A percentile compares a stretch with the other conserved stretches of the same genome.
Conservation (phyloP, 1,140 invertebrate genomes). For the Penaeus indicus region DNA sequence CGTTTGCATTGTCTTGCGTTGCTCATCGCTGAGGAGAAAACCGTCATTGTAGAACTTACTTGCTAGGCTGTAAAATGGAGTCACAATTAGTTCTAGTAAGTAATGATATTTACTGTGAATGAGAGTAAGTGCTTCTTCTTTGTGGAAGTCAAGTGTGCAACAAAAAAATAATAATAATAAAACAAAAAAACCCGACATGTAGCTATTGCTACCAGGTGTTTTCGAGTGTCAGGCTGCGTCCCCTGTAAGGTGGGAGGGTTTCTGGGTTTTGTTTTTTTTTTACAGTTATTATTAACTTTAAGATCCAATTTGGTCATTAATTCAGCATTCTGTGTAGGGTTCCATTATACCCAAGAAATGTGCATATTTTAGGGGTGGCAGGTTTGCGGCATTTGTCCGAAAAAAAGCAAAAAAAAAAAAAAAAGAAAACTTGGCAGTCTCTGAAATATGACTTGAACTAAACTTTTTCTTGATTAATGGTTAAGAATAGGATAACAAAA, state of each 20-base stretch:
- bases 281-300: slow-evolving; percentile 12
- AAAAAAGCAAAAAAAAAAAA: too few species aligned
- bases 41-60: slow-evolving; percentile 61
- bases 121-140: slow-evolving; percentile 44
- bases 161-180: slow-evolving; percentile 19
- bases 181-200: too few species aligned
- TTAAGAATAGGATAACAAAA: not conserved
- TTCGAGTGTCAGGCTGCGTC: slow-evolving; percentile 44
- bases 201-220: slow-evolving; percentile 42
- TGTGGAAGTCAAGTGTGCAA: slow-evolving; percentile 57
- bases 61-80: slow-evolving; percentile 60
- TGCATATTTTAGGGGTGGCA: too few species aligned
- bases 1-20: slow-evolving; percentile 37
- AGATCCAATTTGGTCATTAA: not conserved
- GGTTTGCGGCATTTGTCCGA: too few species aligned
- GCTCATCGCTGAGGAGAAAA: slow-evolving; percentile 44
- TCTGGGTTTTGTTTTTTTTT: slow-evolving; percentile 13
- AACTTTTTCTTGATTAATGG: too few species aligned
- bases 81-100: slow-evolving; percentile 53
- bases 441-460: too few species aligned
- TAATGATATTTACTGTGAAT: slow-evolving; percentile 53
- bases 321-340: too few species aligned
- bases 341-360: too few species aligned
- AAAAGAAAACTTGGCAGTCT: too few species aligned
- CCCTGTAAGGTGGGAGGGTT: slow-evolving; percentile 30